Evolutionary conservation across 2,113 vertebrate species (phyloP).

Genomic region (Pterocles burchelli): DNA sequence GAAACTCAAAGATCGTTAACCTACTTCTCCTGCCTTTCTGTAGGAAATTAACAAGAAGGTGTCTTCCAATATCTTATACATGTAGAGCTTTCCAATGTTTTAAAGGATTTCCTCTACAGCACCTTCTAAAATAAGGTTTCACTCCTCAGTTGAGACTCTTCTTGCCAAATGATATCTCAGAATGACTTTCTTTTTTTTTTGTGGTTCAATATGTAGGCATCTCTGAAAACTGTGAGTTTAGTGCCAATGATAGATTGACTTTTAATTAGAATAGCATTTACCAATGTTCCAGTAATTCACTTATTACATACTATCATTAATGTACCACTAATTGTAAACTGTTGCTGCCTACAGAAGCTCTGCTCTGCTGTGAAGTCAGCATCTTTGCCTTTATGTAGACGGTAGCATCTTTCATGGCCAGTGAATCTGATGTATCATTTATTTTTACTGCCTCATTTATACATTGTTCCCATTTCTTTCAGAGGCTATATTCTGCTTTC

Average conservation of each 20-base stretch:
- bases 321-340: slow-evolving; percentile 34
- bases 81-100: background rate
- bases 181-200: slow-evolving; percentile 21
- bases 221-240: slow-evolving; percentile 47
- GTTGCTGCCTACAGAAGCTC: slow-evolving; percentile 8
- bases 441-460: slow-evolving; percentile 70
- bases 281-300: background rate
- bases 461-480: slow-evolving; percentile 39
- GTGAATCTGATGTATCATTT: slow-evolving; percentile 69
- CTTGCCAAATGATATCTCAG: slow-evolving; percentile 43
- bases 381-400: slow-evolving; percentile 53
- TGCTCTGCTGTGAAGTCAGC: slow-evolving; percentile 66
- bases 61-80: background rate
- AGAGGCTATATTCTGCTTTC: slow-evolving; percentile 10
- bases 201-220: slow-evolving; percentile 2
- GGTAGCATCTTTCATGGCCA: slow-evolving; percentile 65
- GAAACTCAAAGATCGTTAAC: background rate
- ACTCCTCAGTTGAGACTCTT: slow-evolving; percentile 3
- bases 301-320: slow-evolving; percentile 36
- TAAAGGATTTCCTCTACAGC: slow-evolving; percentile 10
- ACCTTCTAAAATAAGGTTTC: slow-evolving; percentile 49
- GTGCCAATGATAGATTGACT: slow-evolving; percentile 50
- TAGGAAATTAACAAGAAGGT: background rate
- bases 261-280: slow-evolving; percentile 59
- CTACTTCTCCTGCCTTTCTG: background rate